A percentile compares a stretch with the other conserved stretches of the same genome.
Evolutionary conservation across 1,140 invertebrate species (phyloP).

Genomic region (Drosophila pseudoobscura): DNA sequence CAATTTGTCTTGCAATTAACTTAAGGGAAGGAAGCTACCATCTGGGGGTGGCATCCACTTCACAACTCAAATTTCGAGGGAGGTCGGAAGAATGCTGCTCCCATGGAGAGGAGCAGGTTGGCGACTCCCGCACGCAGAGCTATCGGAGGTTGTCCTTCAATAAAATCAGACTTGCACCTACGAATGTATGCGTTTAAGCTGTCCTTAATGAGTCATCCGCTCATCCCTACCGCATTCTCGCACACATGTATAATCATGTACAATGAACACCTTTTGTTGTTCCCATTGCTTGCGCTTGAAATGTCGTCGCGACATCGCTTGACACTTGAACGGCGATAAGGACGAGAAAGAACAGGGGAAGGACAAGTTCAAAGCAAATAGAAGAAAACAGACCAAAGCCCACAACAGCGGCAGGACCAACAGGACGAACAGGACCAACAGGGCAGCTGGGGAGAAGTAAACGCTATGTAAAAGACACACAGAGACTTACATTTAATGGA

Average conservation of each 20-base stretch:
- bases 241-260: background rate
- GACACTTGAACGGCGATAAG: constrained; percentile 42
- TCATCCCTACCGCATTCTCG: constrained; percentile 18
- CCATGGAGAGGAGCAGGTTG: constrained; percentile 8
- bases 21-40: constrained; percentile 43
- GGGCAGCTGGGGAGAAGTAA: constrained; percentile 10
- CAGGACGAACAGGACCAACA: constrained; percentile 13
- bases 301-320: constrained; percentile 41
- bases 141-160: background rate
- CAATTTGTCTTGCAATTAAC: constrained; percentile 73
- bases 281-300: constrained; percentile 27
- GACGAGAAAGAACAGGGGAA: constrained; percentile 15
- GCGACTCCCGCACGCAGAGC: constrained; percentile 10
- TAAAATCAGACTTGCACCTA: too few species aligned
- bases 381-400: constrained; percentile 25
- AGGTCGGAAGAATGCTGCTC: background rate
- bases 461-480: background rate
- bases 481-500: constrained; percentile 41
- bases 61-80: constrained; percentile 5
- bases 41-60: constrained; percentile 33
- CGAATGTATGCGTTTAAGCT: background rate
- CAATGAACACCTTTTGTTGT: constrained; percentile 16
- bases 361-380: constrained; percentile 58
- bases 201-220: constrained; percentile 34
- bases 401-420: constrained; percentile 15